Evolutionary conservation across 2,888 invertebrate genomes (phyloP).

Genomic region (Netelia virgata): DNA sequence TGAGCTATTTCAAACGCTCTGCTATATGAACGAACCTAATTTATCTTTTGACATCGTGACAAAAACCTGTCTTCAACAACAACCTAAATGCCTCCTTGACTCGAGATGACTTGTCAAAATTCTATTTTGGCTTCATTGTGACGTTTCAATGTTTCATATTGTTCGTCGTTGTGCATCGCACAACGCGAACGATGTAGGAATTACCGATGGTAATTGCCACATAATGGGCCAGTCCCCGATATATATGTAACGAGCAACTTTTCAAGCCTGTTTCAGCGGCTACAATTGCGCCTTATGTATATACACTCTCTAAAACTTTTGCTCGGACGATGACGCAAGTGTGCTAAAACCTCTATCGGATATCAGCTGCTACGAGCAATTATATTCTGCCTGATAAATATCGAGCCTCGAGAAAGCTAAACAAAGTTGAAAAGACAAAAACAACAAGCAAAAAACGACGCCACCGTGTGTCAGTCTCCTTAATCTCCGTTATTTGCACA

Average conservation of each 20-base stretch:
- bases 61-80: too few species aligned
- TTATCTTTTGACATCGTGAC: too few species aligned
- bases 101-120: background rate
- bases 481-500: background rate
- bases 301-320: background rate
- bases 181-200: background rate
- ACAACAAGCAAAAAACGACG: background rate
- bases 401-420: background rate
- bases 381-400: background rate
- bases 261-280: constrained; percentile 30
- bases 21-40: too few species aligned
- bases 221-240: constrained; percentile 15
- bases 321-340: background rate
- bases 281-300: constrained; percentile 27
- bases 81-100: too few species aligned
- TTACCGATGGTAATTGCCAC: constrained; percentile 42
- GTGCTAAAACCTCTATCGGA: background rate
- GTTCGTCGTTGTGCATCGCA: background rate
- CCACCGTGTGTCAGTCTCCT: background rate
- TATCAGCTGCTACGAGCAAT: background rate
- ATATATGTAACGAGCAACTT: constrained; percentile 16
- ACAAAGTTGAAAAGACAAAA: background rate
- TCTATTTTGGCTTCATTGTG: background rate
- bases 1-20: too few species aligned
- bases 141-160: background rate